phyloP scores from a whole-genome alignment of 2,113 vertebrate genomes.

The Pionites leucogaster region DNA sequence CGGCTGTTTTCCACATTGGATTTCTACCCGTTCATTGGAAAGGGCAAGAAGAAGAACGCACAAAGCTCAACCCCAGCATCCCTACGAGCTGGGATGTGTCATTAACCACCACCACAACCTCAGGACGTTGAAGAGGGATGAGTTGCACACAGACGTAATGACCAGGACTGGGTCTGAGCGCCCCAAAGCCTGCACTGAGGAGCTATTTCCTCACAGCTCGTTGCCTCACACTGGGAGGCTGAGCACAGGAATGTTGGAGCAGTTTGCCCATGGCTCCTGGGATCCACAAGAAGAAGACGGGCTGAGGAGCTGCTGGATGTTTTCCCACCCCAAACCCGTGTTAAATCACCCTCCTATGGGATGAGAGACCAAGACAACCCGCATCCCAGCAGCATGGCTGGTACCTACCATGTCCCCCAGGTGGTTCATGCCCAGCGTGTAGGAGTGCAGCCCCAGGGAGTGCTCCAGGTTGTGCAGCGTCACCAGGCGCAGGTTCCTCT shows the following conservation, averaged over 20 bases:
- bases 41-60: background rate
- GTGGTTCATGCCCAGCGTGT: constrained; percentile 83
- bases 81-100: background rate
- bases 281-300: fast-evolving
- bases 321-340: background rate
- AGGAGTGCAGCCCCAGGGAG: constrained; percentile 78
- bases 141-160: background rate
- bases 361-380: too few relatives aligned
- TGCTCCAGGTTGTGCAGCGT: constrained; percentile 82
- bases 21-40: background rate
- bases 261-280: fast-evolving
- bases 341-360: fast-evolving
- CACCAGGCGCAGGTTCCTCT: constrained; percentile 79
- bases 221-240: background rate
- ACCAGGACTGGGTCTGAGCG: fast-evolving
- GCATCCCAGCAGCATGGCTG: fast-evolving
- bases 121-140: fast-evolving
- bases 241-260: background rate
- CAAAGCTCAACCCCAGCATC: background rate
- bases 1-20: background rate
- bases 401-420: constrained; percentile 84
- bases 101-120: fast-evolving
- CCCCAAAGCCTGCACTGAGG: fast-evolving
- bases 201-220: background rate
- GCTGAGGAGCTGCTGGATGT: fast-evolving